These are phyloP conservation scores for Formica exsecta DNA, from an alignment of 1,140 invertebrate genomes.

Conservation along the genomic window DNA sequence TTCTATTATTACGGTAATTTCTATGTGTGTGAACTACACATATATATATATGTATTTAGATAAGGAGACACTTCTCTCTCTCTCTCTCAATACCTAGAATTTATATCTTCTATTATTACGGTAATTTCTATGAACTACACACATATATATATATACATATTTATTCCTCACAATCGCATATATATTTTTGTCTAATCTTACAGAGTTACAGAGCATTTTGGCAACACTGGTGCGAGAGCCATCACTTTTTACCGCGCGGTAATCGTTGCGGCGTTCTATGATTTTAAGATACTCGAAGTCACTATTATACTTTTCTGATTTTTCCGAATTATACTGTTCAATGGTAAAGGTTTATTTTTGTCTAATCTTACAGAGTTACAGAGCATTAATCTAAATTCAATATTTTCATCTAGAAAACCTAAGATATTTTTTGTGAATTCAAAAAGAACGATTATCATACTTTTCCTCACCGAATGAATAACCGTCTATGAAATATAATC, in stretches of 20 bases:
- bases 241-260: no score
- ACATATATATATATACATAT: neutral
- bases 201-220: neutral
- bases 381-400: neutral
- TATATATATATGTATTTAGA: slow-evolving; percentile 24
- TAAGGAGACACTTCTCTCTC: slow-evolving; percentile 42
- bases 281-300: no score
- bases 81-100: slow-evolving; percentile 51
- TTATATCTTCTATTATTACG: neutral
- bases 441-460: neutral
- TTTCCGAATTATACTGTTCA: no score
- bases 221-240: no score
- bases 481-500: neutral
- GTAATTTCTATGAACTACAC: neutral
- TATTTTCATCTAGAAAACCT: neutral
- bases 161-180: neutral
- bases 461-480: neutral
- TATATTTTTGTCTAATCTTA: no score
- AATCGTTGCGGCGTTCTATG: no score
- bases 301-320: no score
- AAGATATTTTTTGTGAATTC: neutral
- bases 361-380: neutral
- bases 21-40: no score
- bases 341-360: no score
- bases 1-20: neutral